A percentile compares a stretch with the other conserved stretches of the same genome.
These are phyloP conservation scores for Psilopogon haemacephalus DNA, from an alignment of 2,113 vertebrate genomes.

Conservation along the genomic window DNA sequence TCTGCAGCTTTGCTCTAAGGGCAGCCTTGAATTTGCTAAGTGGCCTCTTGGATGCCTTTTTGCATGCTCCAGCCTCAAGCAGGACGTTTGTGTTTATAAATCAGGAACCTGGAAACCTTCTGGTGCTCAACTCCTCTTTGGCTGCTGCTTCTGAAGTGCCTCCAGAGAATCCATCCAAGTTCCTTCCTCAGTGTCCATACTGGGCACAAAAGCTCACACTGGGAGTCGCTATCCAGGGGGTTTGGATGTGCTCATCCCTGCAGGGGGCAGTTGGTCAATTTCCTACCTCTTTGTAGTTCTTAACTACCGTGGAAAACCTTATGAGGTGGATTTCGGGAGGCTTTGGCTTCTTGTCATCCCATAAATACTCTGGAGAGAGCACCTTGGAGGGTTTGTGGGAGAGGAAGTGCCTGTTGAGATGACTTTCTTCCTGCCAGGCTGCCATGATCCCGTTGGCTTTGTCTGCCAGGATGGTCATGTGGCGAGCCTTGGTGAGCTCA, in stretches of 20 bases:
- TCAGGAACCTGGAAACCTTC: neutral
- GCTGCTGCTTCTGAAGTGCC: neutral
- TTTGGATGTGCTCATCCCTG: neutral
- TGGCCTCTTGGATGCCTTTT: neutral
- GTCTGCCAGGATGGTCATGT: constrained; percentile 70
- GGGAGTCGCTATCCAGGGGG: neutral
- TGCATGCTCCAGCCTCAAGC: neutral
- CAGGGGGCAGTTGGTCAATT: neutral
- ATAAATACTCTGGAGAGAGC: constrained; percentile 80
- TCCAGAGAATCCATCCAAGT: neutral
- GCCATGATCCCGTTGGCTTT: constrained; percentile 74
- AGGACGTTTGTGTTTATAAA: neutral
- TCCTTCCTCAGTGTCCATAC: neutral
- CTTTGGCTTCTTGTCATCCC: constrained; percentile 72
- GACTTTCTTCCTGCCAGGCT: constrained; percentile 81
- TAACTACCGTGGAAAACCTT: constrained; percentile 67
- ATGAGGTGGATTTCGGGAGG: constrained; percentile 65
- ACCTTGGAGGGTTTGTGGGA: constrained; percentile 78
- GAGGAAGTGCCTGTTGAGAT: constrained; percentile 78
- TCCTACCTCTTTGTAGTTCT: constrained; percentile 58
- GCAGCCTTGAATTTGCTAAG: neutral
- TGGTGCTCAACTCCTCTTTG: neutral
- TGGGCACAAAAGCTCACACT: neutral
- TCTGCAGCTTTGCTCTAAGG: neutral
- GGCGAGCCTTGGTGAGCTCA: constrained; percentile 69